These are phyloP conservation scores for Eulemur macaco DNA, from an alignment of 2,113 vertebrate species.

Conservation along the genomic window DNA sequence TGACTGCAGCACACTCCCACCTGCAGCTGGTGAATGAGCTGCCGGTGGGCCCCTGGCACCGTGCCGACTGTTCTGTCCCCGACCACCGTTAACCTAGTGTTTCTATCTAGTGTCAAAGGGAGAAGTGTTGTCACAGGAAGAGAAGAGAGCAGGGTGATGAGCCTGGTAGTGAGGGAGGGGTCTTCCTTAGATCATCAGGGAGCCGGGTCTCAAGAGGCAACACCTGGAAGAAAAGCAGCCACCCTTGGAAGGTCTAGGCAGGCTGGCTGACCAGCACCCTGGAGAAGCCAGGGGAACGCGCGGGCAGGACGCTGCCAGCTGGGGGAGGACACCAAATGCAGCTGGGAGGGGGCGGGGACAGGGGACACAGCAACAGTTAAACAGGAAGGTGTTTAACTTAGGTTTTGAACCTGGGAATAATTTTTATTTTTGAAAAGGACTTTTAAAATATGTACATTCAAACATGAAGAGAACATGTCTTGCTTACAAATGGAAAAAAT, in stretches of 20 bases:
- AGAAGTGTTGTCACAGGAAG: background rate
- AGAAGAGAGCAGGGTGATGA: background rate
- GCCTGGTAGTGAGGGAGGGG: background rate
- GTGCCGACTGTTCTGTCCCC: too few species aligned
- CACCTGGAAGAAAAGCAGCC: background rate
- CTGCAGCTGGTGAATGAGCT: too few species aligned
- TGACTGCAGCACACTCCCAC: too few species aligned
- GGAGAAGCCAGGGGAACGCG: background rate
- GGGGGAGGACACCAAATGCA: too few species aligned
- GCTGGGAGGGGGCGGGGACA: too few species aligned
- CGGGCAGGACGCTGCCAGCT: background rate
- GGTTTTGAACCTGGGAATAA: background rate
- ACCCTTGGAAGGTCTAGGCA: background rate
- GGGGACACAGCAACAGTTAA: background rate
- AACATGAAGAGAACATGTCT: background rate
- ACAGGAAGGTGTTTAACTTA: background rate
- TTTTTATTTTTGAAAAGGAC: background rate
- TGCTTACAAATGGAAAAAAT: background rate
- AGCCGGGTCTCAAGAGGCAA: background rate
- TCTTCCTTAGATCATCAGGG: background rate
- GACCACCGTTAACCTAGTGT: too few species aligned
- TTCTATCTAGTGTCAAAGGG: too few species aligned
- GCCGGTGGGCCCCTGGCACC: too few species aligned
- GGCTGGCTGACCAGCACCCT: background rate
- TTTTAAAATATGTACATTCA: background rate